A percentile compares a stretch with the other conserved stretches of the same genome.
Conservation (phyloP, 1,140 invertebrate species). For the Chelonus insularis region DNA sequence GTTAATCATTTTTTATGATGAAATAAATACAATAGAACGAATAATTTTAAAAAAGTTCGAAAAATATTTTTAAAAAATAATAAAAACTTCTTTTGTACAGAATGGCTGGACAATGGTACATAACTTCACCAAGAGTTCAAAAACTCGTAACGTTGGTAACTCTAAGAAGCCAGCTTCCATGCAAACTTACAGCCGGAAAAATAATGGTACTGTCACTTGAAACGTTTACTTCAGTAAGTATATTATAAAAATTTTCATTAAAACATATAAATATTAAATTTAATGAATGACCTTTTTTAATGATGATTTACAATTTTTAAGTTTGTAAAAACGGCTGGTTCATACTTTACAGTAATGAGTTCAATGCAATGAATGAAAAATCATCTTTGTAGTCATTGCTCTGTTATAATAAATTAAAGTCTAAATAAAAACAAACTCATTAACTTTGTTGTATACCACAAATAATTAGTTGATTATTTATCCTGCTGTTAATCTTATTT, state of each 20-base stretch:
- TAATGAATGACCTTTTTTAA: not conserved
- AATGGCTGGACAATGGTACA: conserved; percentile 16
- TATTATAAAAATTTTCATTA: not conserved
- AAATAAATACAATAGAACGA: too few relatives aligned
- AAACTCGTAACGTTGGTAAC: conserved; percentile 11
- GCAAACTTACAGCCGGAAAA: conserved; percentile 13
- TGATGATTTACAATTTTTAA: not conserved
- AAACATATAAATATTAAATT: not conserved
- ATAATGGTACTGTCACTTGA: conserved; percentile 10
- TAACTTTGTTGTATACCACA: too few relatives aligned
- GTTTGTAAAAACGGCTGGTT: conserved; percentile 11
- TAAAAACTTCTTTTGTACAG: not conserved
- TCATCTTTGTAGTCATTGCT: not conserved
- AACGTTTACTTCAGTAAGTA: conserved; percentile 18
- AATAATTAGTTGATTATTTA: too few relatives aligned
- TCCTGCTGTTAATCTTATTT: too few relatives aligned
- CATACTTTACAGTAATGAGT: conserved; percentile 16
- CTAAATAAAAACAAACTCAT: too few relatives aligned
- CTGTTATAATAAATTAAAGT: too few relatives aligned
- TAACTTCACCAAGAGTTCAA: conserved; percentile 7
- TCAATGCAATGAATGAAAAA: conserved; percentile 8
- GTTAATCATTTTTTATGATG: not conserved
- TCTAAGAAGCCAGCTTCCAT: conserved; percentile 14
- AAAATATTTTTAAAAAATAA: not conserved
- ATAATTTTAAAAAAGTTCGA: not conserved